Base-by-base conservation (phyloP, 1,140 invertebrate genomes). In the Elymnias hypermnestra region DNA sequence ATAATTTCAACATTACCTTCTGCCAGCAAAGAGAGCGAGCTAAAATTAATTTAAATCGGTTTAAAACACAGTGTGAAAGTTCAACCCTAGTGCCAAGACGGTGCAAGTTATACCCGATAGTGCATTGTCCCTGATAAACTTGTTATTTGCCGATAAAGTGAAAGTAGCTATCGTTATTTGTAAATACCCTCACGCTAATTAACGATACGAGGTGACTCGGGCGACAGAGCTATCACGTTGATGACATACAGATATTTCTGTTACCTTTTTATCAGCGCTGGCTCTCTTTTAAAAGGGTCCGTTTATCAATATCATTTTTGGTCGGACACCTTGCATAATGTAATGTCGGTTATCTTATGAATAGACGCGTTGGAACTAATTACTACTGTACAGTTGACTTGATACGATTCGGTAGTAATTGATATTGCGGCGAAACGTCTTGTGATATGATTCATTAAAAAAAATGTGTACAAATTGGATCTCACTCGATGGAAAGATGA, bases 91-190 rank as follows among this genome's bases (percentile, higher is more conserved):
- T 5, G 7, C 6, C 13, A 7, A 33, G 29, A 33, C 29, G 29
- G 12, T 15, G 5, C 29, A 33, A 33, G 29, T 44, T 38, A 28
- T 28, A 41, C 8, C 39, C 39, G 70, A 74, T 74, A 71, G 67
- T 52, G 67, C 72, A 71, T 71, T 74, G 72, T 71, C 69, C 19
- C 50, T 63, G 72, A 75, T 75, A 72, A 60, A 62, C 51, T 69
- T 67, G 69, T 71, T 73, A 62, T 71, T 68, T 57, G 39, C 12
- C 55, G 64, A 69, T 69, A 68, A 64, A 60, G 65, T 56, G 70
- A 71, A 73, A 71, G 67, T 61, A 26, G 43, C 35, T 72, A 68
- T 70, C 65, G 13, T 43, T 73, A 63, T 73, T 66, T 73, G 69
- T 69, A 72, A 72, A 72, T 67, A 73, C 39, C 42, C 43, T 46